Base-by-base conservation (phyloP, 2,113 vertebrate species). In the Aegotheles bennettii region DNA sequence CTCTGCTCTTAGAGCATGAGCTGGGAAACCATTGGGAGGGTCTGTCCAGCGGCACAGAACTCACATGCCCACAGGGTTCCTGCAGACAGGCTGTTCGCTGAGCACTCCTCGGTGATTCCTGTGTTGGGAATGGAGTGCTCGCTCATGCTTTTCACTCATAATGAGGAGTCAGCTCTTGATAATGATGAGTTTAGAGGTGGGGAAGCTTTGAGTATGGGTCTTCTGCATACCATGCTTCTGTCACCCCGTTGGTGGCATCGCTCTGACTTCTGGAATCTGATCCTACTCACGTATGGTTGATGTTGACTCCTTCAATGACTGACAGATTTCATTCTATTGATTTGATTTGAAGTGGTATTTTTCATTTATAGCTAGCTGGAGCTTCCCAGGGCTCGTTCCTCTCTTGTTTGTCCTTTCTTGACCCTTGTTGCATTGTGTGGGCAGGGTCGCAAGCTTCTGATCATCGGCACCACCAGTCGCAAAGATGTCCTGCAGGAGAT, bases 401-500 rank as follows among this genome's bases (percentile, higher is more conserved):
- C 10, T 57, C 4, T 53, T 20, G 3, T 42, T 87, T 36, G 59
- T 29, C 56, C 63, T 53, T 21, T 33, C 35, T 36, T 88, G 29
- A 78, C 38, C 4, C 25, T 36, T 13, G 4, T 4, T 61, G 45
- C 28, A 1, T 82, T 45, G 3, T 69, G 6, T n/a, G 73, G 45
- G 4, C 98, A 99, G 99, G 98, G 99, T 29, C 99, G 99, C n/a
- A 99, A 99, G 97, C 98, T 99, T 13, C 98, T 99, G 35, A 99
- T 99, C 97, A 98, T 99, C 24, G 99, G 99, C 35, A 99, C 99
- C 95, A 99, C 99, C 2, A 99, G 99, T 86, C 98, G 99, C 83
- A 99, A 99, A 95, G 99, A 99, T 5, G 99, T 99, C 67, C 98
- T 99, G 56, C 98, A 99, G 97, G 99, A 99, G 90, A 99, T 99